Evolutionary conservation across 2,888 invertebrate genomes (phyloP), one percentile per base, ranked within the genome.

Genomic region (Litoditis marina): DNA sequence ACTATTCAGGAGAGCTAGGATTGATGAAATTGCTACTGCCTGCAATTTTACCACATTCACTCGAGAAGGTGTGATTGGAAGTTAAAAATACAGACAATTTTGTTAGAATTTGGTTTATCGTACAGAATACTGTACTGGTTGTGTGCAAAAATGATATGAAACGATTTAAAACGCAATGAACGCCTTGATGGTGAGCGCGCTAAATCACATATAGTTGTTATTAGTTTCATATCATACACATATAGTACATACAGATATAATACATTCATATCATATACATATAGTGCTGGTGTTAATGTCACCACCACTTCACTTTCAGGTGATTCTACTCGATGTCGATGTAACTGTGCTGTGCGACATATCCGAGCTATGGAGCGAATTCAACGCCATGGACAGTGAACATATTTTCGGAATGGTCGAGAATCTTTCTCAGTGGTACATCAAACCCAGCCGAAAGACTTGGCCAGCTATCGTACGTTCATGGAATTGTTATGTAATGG

Each of bases 341-440:
- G 52, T 62, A 1, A 19, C 69, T 19, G 53, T 71, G n/a, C 60
- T 60, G 2, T n/a, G 59, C 1, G 66, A 68, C 34, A 59, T 71
- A 11, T 47, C 57, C n/a, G 60, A 68, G 19, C 49, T 71, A 16
- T 68, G 65, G 64, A 60, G 63, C 5, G 39, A 63, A 8, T 68
- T 71, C 30, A 49, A 56, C 11, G 42, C 58, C 25, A 63, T 70
- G 54, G 66, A 56, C 25, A 44, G 51, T 8, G 30, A 32, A 6
- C 62, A 67, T n/a, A 47, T 54, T 16, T 44, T 69, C 16, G 74
- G 64, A 30, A 68, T 74, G 66, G 53, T 51, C 8, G 74, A 74
- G 36, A 74, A 74, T 30, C 39, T 70, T 8, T 68, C 68, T 8
- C 63, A 64, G 36, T 74, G 67, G 65, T 74, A 74, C 59, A 36